Evolutionary conservation across 2,113 vertebrate species (phyloP), one percentile per base, ranked within the genome.

Genomic region (Acanthochromis polyacanthus): DNA sequence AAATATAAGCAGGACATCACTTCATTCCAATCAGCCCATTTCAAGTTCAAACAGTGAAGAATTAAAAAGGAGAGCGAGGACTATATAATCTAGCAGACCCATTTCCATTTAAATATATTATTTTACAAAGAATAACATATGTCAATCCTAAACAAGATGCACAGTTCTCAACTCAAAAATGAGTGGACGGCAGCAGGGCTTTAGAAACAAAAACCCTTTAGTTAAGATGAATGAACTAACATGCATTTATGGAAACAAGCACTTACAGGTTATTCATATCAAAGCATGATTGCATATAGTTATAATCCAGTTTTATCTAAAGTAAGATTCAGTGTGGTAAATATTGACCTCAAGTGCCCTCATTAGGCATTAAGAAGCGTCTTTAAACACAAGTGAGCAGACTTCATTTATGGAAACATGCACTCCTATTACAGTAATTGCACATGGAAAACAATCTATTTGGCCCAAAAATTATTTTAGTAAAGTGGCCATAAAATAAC

Each of bases 241-340:
- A 81, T 88, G 77, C 53, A 85, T 90, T 93, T 93, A 91, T 90
- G 86, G 92, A 92, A 93, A 93, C 69, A 80, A 87, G 84, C 88
- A 92, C 91, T 91, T 82, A 87, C 48, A 46, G 78, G 70, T 68
- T 88, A 85, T 89, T 90, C 86, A 91, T 88, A 86, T 78, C 61
- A 69, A 17, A 78, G 59, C 76, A 61, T 86, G 68, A 77, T 71
- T 85, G 75, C 71, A 73, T 84, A 72, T 75, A 38, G 71, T 81
- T 85, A 78, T 80, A 83, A 83, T 83, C 75, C 53, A 67, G 53
- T 87, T 89, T 86, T 70, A 89, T 83, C 87, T 83, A 73, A 90
- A 91, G 80, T 87, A 91, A 87, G 85, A 91, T 83, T 90, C 90
- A 89, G 81, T 81, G 76, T 84, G 74, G 73, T 78, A 83, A 78